A percentile compares a stretch with the other conserved stretches of the same genome.
Evolutionary conservation across 2,797 vertebrate species (phyloP).

Genomic region (Knipowitschia caucasica): DNA sequence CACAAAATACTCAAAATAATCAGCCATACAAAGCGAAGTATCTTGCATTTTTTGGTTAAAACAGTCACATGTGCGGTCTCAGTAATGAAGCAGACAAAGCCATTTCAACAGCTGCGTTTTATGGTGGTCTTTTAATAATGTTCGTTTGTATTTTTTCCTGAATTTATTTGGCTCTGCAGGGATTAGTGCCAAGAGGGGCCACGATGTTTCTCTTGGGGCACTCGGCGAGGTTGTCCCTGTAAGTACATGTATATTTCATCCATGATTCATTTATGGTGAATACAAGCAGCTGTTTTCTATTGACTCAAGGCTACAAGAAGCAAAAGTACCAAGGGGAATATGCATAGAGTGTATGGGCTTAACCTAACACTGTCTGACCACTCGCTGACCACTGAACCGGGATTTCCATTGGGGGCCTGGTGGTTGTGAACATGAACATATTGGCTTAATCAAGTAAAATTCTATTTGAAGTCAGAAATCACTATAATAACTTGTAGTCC

Average conservation of each 20-base stretch:
- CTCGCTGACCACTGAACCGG: constrained; percentile 30
- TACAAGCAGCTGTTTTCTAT: constrained; percentile 72
- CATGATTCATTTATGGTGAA: constrained; percentile 64
- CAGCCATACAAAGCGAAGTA: constrained; percentile 52
- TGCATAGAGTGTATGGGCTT: constrained; percentile 36
- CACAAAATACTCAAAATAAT: constrained; percentile 59
- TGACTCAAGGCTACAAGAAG: constrained; percentile 61
- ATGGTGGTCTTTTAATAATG: constrained; percentile 66
- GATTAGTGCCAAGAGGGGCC: constrained; percentile 51
- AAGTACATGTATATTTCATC: constrained; percentile 44
- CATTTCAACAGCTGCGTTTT: constrained; percentile 52
- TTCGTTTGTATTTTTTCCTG: constrained; percentile 55
- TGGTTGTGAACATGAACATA: constrained; percentile 21
- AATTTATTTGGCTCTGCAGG: constrained; percentile 58
- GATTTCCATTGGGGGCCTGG: constrained; percentile 26
- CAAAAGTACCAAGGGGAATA: constrained; percentile 27
- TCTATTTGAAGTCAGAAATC: neutral
- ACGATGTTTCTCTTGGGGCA: constrained; percentile 45
- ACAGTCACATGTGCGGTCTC: constrained; percentile 57
- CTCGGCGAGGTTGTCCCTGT: constrained; percentile 37
- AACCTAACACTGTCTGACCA: constrained; percentile 42
- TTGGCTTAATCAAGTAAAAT: neutral
- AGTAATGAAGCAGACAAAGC: constrained; percentile 47
- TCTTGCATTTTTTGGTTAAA: constrained; percentile 55
- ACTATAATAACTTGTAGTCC: neutral